These are phyloP conservation scores for Pygoscelis antarcticus DNA, from an alignment of 2,113 vertebrate genomes.

Conservation along the genomic window DNA sequence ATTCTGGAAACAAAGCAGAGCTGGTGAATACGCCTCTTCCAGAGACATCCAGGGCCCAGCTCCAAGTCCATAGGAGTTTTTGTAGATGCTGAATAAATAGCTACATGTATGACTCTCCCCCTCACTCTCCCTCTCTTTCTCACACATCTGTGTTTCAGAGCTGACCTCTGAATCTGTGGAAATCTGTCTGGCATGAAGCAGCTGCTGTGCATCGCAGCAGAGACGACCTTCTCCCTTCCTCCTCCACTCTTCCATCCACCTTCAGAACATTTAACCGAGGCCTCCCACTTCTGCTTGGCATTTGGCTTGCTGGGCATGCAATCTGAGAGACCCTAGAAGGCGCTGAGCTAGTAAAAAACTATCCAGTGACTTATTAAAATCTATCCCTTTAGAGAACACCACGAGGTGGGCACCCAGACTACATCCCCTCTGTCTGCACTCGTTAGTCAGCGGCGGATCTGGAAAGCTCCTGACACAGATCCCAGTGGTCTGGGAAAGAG, in stretches of 20 bases:
- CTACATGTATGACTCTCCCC: not conserved
- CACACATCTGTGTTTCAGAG: not conserved
- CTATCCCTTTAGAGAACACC: not conserved
- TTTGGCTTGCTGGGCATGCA: not conserved
- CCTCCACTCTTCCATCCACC: not conserved
- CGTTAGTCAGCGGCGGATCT: rapidly evolving
- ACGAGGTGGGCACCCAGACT: not conserved
- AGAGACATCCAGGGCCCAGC: not conserved
- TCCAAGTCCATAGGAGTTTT: not conserved
- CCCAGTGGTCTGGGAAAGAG: not conserved
- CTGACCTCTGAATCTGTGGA: slow-evolving; percentile 6
- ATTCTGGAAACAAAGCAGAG: slow-evolving; percentile 3
- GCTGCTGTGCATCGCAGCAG: not conserved
- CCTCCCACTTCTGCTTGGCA: not conserved
- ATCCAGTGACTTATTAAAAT: not conserved
- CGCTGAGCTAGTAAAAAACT: not conserved
- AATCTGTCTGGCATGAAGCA: not conserved
- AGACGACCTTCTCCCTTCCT: not conserved
- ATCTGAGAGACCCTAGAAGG: not conserved
- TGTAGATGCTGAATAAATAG: not conserved
- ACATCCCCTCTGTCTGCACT: not conserved
- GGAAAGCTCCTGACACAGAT: not conserved
- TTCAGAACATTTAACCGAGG: not conserved
- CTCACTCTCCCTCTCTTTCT: not conserved
- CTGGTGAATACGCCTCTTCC: not conserved